These are phyloP conservation scores for Oryctes rhinoceros DNA, from an alignment of 1,140 invertebrate genomes.

Conservation along the genomic window DNA sequence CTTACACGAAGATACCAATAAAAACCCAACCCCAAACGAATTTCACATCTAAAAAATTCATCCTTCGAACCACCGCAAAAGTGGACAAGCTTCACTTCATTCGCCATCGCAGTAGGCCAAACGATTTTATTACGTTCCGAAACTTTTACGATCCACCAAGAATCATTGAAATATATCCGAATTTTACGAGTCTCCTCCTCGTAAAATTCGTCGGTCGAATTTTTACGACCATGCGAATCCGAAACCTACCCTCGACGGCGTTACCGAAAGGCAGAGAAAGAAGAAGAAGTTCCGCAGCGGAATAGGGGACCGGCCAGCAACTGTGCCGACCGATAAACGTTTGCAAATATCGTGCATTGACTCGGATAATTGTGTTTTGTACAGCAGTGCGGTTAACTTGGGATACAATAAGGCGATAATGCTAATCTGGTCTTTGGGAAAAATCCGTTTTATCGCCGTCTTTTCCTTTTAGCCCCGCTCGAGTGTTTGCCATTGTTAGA, in stretches of 20 bases:
- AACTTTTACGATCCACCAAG: constrained; percentile 1
- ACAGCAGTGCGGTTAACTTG: background rate
- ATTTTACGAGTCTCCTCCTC: background rate
- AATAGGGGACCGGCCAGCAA: background rate
- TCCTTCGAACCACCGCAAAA: background rate
- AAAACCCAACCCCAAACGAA: background rate
- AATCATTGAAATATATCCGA: background rate
- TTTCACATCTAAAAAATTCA: constrained; percentile 2
- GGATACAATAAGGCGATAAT: constrained; percentile 7
- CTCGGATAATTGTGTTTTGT: constrained; percentile 9
- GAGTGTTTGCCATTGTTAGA: constrained; percentile 6
- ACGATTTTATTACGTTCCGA: constrained; percentile 26
- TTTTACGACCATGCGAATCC: constrained; percentile 2
- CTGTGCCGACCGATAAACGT: background rate
- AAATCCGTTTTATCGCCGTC: background rate
- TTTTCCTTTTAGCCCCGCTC: background rate
- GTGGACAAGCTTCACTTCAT: background rate
- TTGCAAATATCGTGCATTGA: constrained; percentile 25
- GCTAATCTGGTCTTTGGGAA: background rate
- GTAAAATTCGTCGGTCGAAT: background rate
- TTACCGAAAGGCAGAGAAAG: background rate
- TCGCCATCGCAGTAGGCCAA: background rate
- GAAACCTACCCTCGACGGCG: background rate
- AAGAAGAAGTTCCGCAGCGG: background rate
- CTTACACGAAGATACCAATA: background rate